Conservation (phyloP, 1,140 invertebrate genomes). For the Pollicipes pollicipes region DNA sequence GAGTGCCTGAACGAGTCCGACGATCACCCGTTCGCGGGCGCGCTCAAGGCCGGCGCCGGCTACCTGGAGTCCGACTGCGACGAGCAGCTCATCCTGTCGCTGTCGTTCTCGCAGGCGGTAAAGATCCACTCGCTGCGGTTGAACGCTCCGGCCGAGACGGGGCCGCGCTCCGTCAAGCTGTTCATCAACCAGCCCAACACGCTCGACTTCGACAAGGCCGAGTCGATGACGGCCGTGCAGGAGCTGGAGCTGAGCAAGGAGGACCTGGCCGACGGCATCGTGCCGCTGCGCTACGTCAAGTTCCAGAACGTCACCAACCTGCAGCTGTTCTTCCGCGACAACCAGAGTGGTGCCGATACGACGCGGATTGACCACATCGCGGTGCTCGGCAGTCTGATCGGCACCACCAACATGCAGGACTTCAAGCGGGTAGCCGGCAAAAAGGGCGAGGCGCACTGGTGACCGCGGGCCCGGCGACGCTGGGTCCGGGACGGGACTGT, state of each 20-base stretch:
- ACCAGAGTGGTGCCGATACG: constrained; percentile 64
- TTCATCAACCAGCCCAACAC: constrained; percentile 96
- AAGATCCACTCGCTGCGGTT: constrained; percentile 97
- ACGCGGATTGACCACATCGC: constrained; percentile 72
- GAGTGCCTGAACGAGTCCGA: constrained; percentile 96
- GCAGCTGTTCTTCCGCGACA: constrained; percentile 85
- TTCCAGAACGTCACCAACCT: constrained; percentile 96
- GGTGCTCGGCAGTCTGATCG: constrained; percentile 72
- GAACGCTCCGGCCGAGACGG: constrained; percentile 67
- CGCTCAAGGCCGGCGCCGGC: constrained; percentile 45
- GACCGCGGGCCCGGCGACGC: no score
- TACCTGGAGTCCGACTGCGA: constrained; percentile 84
- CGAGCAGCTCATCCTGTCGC: constrained; percentile 83
- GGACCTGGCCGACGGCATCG: constrained; percentile 59
- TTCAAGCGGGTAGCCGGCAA: constrained; percentile 85
- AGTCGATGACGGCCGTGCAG: constrained; percentile 67
- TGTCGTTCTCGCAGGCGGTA: constrained; percentile 80
- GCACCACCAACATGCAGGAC: constrained; percentile 84
- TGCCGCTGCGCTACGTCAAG: constrained; percentile 84
- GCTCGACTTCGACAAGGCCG: constrained; percentile 88
- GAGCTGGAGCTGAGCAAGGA: constrained; percentile 54
- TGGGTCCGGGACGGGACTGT: no score
- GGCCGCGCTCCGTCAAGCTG: constrained; percentile 81
- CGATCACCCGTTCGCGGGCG: constrained; percentile 62
- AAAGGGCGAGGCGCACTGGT: constrained; percentile 69